Evolutionary conservation across 2,797 vertebrate genomes (phyloP).

Genomic region (Pseudochromis fuscus): DNA sequence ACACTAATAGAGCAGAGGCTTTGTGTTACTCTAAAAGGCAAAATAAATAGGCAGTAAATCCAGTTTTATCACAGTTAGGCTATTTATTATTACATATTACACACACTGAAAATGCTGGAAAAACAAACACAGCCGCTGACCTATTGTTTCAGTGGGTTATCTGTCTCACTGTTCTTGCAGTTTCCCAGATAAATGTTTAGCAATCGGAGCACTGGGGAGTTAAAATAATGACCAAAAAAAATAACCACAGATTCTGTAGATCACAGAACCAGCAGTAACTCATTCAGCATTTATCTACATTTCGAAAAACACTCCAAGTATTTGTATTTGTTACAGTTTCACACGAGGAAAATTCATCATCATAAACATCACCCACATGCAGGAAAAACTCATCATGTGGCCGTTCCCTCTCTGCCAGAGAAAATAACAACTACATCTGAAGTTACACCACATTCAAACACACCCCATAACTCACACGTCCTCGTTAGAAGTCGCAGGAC

Average conservation of each 20-base stretch:
- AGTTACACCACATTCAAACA: conserved; percentile 17
- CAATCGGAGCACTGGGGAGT: background rate
- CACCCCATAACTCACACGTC: conserved; percentile 23
- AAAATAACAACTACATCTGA: conserved; percentile 36
- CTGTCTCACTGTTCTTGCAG: conserved; percentile 19
- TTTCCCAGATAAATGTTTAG: conserved; percentile 47
- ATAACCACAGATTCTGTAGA: conserved; percentile 8
- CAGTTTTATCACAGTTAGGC: conserved; percentile 14
- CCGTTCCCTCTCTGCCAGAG: conserved; percentile 3
- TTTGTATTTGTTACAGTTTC: too few relatives aligned
- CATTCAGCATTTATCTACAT: conserved; percentile 4
- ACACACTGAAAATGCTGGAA: conserved; percentile 26
- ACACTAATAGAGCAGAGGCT: conserved; percentile 35
- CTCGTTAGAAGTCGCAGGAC: background rate
- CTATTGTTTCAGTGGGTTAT: conserved; percentile 22
- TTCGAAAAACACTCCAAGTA: conserved; percentile 25
- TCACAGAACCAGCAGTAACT: background rate
- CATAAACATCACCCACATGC: conserved; percentile 20
- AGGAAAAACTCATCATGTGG: conserved; percentile 26
- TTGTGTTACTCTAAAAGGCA: conserved; percentile 22
- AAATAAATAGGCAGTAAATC: conserved; percentile 36
- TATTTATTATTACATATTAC: conserved; percentile 33
- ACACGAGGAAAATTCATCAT: conserved; percentile 51
- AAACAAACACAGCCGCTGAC: conserved; percentile 36
- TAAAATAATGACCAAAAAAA: conserved; percentile 36